phyloP scores from a whole-genome alignment of 2,797 vertebrate genomes.

The Ataeniobius toweri region DNA sequence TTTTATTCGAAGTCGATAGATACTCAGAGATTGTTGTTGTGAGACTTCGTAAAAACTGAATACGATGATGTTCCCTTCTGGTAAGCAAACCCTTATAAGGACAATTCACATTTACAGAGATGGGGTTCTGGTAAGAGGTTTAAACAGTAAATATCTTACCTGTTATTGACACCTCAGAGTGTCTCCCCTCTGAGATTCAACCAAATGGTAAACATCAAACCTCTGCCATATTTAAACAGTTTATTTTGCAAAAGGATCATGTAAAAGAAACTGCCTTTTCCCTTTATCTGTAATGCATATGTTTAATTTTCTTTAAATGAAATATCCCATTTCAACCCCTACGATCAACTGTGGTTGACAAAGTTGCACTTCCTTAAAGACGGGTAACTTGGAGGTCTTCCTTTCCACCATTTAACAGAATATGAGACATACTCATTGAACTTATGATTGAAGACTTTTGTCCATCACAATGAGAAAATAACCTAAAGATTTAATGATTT shows the following conservation, averaged over 20 bases:
- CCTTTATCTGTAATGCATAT: not conserved
- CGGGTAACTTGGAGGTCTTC: too few relatives aligned
- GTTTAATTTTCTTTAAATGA: too few relatives aligned
- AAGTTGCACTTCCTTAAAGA: too few relatives aligned
- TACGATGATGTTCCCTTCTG: not conserved
- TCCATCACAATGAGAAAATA: too few relatives aligned
- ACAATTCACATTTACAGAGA: not conserved
- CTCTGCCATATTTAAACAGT: not conserved
- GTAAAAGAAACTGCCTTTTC: not conserved
- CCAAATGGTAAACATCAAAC: not conserved
- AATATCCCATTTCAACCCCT: too few relatives aligned
- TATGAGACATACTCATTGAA: too few relatives aligned
- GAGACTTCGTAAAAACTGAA: not conserved
- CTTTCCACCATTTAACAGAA: too few relatives aligned
- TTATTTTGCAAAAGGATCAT: not conserved
- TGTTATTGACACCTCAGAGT: not conserved
- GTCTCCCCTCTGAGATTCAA: not conserved
- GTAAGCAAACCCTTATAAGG: not conserved
- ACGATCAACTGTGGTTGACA: too few relatives aligned
- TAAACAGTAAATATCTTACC: not conserved
- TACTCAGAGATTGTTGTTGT: not conserved
- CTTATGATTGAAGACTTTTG: too few relatives aligned
- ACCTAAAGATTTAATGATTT: too few relatives aligned
- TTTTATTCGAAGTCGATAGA: not conserved
- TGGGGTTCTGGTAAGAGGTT: not conserved